phyloP scores from a whole-genome alignment of 2,113 vertebrate genomes.

The Entomyzon cyanotis region DNA sequence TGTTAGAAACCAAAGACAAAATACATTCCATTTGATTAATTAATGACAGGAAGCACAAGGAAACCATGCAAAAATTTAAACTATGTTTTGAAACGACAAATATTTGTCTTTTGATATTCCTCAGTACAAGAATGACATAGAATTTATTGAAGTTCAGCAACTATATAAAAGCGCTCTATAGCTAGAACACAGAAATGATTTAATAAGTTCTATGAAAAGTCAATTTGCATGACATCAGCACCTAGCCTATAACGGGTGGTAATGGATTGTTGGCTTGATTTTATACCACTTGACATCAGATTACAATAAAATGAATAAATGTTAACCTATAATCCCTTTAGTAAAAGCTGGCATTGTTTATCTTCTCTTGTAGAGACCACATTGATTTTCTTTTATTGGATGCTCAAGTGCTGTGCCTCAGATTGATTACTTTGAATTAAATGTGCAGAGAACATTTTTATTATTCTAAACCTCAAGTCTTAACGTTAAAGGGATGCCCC shows the following conservation, averaged over 20 bases:
- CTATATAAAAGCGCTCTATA: constrained; percentile 69
- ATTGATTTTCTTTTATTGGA: constrained; percentile 96
- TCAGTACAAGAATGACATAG: constrained; percentile 46
- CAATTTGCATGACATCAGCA: constrained; percentile 87
- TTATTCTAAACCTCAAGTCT: constrained; percentile 78
- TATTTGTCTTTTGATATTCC: constrained; percentile 58
- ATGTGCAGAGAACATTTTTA: constrained; percentile 86
- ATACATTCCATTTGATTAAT: constrained; percentile 30
- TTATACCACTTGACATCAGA: constrained; percentile 86
- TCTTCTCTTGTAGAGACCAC: constrained; percentile 81
- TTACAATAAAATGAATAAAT: constrained; percentile 92
- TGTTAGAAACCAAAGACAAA: constrained; percentile 8
- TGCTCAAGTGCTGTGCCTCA: constrained; percentile 84
- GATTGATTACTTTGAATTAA: constrained; percentile 97
- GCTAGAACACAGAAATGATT: constrained; percentile 75
- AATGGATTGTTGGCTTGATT: constrained; percentile 93
- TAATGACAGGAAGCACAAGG: constrained; percentile 16
- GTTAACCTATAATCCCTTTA: constrained; percentile 93
- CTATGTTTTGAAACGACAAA: constrained; percentile 58
- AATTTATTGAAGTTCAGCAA: constrained; percentile 67
- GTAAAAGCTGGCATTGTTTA: constrained; percentile 89
- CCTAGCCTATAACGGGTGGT: constrained; percentile 84
- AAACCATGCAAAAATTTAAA: constrained; percentile 43
- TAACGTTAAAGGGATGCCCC: constrained; percentile 72
- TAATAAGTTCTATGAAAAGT: constrained; percentile 82